A percentile compares a stretch with the other conserved stretches of the same genome.
Evolutionary conservation across 53 echinoderm and acorn worm species (phyloP).

Genomic region (Echinometra lucunter): DNA sequence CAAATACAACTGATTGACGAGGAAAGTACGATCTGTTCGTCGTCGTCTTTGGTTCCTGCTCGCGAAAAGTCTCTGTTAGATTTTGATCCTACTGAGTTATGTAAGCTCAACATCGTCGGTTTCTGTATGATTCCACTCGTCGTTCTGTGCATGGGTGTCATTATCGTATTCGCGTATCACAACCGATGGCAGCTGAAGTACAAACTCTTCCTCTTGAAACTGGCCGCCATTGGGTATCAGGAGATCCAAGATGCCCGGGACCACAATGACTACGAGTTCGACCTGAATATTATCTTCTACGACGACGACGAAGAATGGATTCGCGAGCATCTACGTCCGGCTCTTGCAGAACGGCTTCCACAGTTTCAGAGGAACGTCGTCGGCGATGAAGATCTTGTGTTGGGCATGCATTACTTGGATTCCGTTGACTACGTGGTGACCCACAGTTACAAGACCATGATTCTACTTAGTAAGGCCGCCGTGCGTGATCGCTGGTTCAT

Average conservation of each 20-base stretch:
- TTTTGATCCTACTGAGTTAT: background rate
- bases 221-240: background rate
- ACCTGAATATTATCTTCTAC: constrained; percentile 1
- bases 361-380: background rate
- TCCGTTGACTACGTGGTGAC: background rate
- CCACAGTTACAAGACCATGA: background rate
- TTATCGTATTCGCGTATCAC: background rate
- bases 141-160: background rate
- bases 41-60: background rate
- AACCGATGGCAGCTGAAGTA: background rate
- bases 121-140: background rate
- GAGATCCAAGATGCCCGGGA: background rate
- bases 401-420: background rate
- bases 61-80: background rate
- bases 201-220: constrained; percentile 24
- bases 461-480: background rate
- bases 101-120: background rate
- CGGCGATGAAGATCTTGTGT: background rate
- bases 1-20: background rate
- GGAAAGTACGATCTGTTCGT: background rate
- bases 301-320: constrained; percentile 7
- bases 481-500: background rate
- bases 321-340: background rate
- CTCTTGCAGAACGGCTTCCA: background rate
- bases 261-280: constrained; percentile 15